phyloP scores from a whole-genome alignment of 2,888 invertebrate genomes.

The Brassicogethes aeneus region DNA sequence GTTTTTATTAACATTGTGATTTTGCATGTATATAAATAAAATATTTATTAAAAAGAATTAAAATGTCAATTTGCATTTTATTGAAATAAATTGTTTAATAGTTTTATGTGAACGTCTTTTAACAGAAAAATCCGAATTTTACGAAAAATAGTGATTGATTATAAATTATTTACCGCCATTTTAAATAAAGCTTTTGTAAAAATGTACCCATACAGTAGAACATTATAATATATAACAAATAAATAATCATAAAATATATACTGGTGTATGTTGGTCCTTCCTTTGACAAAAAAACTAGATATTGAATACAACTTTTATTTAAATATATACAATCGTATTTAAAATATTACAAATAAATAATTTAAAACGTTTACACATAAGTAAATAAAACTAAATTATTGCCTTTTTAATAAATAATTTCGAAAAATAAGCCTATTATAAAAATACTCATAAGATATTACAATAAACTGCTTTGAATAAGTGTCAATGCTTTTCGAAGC shows the following conservation, averaged over 20 bases:
- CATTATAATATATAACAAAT: not conserved
- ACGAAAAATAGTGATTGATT: not conserved
- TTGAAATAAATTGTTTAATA: not conserved
- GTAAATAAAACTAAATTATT: too few relatives aligned
- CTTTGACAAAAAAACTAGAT: not conserved
- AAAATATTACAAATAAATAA: not conserved
- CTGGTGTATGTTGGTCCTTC: not conserved
- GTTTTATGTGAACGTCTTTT: not conserved
- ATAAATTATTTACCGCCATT: slow-evolving; percentile 2
- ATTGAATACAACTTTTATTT: not conserved
- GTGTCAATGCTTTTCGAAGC: too few relatives aligned
- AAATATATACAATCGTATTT: not conserved
- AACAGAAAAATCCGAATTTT: slow-evolving; percentile 1
- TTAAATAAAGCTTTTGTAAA: slow-evolving; percentile 3
- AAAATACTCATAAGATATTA: too few relatives aligned
- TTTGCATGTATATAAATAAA: not conserved
- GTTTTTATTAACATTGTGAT: not conserved
- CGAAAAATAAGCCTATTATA: too few relatives aligned
- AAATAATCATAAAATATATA: not conserved
- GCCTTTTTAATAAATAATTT: too few relatives aligned
- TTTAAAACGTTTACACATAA: too few relatives aligned
- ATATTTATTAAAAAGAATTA: slow-evolving; percentile 1
- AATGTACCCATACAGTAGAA: slow-evolving; percentile 5
- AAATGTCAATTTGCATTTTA: not conserved
- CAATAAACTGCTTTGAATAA: too few relatives aligned